Evolutionary conservation across 1,140 invertebrate genomes (phyloP), one percentile per base, ranked within the genome.

Genomic region (Ostrea denselamellosa): DNA sequence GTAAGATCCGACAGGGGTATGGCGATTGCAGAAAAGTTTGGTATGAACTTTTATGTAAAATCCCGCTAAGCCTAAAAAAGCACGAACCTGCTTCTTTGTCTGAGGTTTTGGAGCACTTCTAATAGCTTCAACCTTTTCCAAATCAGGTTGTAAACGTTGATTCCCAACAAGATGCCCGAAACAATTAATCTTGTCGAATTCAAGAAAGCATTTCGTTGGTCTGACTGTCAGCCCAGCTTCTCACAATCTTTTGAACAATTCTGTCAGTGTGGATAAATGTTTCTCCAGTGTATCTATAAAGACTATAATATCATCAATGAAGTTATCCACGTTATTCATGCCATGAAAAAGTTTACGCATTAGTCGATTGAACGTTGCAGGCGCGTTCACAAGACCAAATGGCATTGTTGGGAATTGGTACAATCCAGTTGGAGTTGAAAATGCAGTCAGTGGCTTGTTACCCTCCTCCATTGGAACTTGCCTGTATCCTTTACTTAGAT

Each of bases 1-100:
- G 87, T 87, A 12, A 90, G 28, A 85, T 87, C 86, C 8, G 84
- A 87, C 4, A 95, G 90, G 14, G 94, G 95, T 9, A 86, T 56
- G 28, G 93, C 89, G 12, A 93, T 56, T 44, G 34, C 56, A 2
- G 94, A 91, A n/a, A 94, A 92, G 68, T 94, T 92, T 8, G 88
- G 91, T 12, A 95, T 89, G 88, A 96, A 96, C 85, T 92, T 93
- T 1, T n/a, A 92, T 89, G 90, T 96, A 96, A 90, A 95, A 96
- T 34, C 93, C 92, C 1, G 94, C 92, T 83, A 95, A 92, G 0
- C 95, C 95, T 8, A 95, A 87, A 86, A 96, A 95, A 85, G 94
- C 87, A 52, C 93, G 88, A 0, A 96, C 22, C 54, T 95, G 91
- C 85, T 94, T 95, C 14, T 93, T 84, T 89, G 90, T 93, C 89